phyloP scores from a whole-genome alignment of 2,888 invertebrate genomes.

The Monopis laevigella region DNA sequence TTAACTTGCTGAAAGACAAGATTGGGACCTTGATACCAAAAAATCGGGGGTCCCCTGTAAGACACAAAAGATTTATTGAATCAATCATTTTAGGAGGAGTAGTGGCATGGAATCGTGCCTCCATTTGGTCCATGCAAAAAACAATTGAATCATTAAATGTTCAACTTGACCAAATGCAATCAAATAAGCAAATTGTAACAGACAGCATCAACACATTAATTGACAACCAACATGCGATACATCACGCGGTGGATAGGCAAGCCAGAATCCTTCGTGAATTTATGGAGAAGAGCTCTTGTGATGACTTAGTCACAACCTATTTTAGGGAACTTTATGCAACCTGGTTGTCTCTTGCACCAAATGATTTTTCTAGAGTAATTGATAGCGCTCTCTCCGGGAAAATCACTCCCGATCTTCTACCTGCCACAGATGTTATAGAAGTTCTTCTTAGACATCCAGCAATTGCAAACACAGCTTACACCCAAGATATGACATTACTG shows the following conservation, averaged over 20 bases:
- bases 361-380: neutral
- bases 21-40: conserved; percentile 2
- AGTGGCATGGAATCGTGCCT: conserved; percentile 1
- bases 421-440: neutral
- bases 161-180: neutral
- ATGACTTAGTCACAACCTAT: neutral
- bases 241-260: conserved; percentile 6
- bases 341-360: conserved; percentile 2
- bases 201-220: conserved; percentile 1
- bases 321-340: conserved; percentile 1
- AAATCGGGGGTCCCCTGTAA: neutral
- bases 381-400: conserved; percentile 5
- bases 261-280: conserved; percentile 2
- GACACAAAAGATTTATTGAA: neutral
- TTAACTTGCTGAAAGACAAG: conserved; percentile 1
- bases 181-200: neutral
- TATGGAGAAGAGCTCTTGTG: neutral
- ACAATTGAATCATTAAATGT: neutral
- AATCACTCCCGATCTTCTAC: conserved; percentile 1
- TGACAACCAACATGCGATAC: conserved; percentile 4
- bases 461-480: neutral
- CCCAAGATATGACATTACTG: neutral
- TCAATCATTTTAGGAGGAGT: neutral
- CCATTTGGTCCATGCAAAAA: conserved; percentile 1
- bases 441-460: conserved; percentile 6